Evolutionary conservation across 1,140 invertebrate species (phyloP).

Genomic region (Zeugodacus cucurbitae): DNA sequence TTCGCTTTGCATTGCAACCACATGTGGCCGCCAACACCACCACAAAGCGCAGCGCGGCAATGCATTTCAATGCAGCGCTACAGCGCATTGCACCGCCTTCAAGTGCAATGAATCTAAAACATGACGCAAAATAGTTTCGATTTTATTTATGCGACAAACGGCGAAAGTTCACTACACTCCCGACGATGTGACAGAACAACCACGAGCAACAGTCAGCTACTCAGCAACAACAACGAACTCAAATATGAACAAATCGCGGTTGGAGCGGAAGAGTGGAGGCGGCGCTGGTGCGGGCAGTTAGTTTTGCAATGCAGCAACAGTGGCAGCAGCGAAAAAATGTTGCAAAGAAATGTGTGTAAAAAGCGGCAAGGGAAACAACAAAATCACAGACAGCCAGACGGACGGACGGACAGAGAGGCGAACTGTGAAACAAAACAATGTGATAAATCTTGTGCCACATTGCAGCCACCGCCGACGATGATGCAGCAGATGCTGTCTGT

Average conservation of each 20-base stretch:
- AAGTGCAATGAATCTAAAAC: conserved; percentile 39
- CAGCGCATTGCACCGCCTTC: conserved; percentile 13
- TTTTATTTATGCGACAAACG: conserved; percentile 38
- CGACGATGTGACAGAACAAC: conserved; percentile 10
- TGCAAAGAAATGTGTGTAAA: conserved; percentile 6
- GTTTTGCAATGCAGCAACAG: not conserved
- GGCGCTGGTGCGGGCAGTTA: not conserved
- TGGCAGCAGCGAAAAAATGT: not conserved
- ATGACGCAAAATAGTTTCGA: conserved; percentile 39
- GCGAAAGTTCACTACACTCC: conserved; percentile 37
- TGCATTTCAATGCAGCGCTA: not conserved
- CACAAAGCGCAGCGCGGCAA: not conserved
- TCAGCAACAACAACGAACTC: not conserved
- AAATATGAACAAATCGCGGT: not conserved
- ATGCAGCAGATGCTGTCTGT: conserved; percentile 17
- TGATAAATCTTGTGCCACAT: conserved; percentile 33
- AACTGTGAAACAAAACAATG: conserved; percentile 38
- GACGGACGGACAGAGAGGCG: not conserved
- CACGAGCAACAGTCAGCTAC: not conserved
- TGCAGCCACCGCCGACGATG: not conserved
- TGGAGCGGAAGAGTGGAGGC: not conserved
- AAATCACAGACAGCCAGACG: conserved; percentile 7
- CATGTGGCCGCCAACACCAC: conserved; percentile 21
- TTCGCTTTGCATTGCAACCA: not conserved
- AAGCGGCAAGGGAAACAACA: not conserved